Percentiles rank a stretch among this genome's conserved stretches.
phyloP scores from a whole-genome alignment of 1,140 invertebrate species.

The Gryon sp. region DNA sequence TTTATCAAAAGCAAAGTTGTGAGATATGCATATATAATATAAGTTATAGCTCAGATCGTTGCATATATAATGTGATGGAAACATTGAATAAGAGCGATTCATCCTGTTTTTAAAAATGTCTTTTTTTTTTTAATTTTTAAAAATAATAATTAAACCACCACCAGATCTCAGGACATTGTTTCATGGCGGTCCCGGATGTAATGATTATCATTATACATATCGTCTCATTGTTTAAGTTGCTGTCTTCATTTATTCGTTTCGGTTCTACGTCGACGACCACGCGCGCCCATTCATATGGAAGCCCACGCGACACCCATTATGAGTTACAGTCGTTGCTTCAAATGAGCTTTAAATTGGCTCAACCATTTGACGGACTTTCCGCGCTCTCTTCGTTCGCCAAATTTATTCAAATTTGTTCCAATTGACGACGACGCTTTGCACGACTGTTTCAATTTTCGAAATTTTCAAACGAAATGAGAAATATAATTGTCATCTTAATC shows the following conservation, averaged over 20 bases:
- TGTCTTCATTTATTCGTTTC: constrained; percentile 58
- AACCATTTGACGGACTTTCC: constrained; percentile 33
- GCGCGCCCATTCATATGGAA: constrained; percentile 56
- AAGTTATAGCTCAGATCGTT: too few species aligned
- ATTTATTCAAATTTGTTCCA: constrained; percentile 21
- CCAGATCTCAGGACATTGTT: constrained; percentile 38
- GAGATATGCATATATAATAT: too few species aligned
- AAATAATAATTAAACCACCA: constrained; percentile 54
- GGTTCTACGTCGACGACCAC: constrained; percentile 53
- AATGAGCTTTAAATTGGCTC: constrained; percentile 58
- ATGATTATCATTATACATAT: constrained; percentile 62
- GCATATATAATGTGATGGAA: constrained; percentile 28
- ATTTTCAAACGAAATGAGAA: too few species aligned
- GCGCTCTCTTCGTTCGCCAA: constrained; percentile 17
- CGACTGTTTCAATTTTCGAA: too few species aligned
- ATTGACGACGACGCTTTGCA: too few species aligned
- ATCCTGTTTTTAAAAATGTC: constrained; percentile 10
- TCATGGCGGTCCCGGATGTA: constrained; percentile 51
- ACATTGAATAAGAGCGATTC: constrained; percentile 27
- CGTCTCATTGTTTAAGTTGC: constrained; percentile 46
- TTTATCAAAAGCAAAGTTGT: constrained; percentile 23
- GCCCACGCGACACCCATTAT: constrained; percentile 62
- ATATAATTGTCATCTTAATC: too few species aligned
- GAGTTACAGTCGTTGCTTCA: constrained; percentile 41
- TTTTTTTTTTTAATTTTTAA: constrained; percentile 29